Base-by-base conservation (phyloP, 2,888 invertebrate species). In the Oscheius sp. region DNA sequence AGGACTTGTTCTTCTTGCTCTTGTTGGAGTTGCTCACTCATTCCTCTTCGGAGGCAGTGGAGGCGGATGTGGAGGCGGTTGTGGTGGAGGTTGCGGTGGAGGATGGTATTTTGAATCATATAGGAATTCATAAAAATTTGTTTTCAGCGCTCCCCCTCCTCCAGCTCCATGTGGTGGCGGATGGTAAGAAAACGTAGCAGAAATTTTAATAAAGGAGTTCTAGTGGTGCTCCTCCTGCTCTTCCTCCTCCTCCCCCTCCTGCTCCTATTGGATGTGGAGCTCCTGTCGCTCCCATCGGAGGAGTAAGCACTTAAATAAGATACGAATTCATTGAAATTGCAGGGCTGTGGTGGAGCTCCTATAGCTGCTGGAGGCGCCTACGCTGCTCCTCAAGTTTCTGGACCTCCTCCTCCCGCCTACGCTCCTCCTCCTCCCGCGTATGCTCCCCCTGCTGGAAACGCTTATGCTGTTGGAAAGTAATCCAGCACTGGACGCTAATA, bases 391-490 rank as follows among this genome's bases (percentile, higher is more conserved):
- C 37, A 13, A 10, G 37, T 33, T 65, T 10, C 48, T 32, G 50
- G 65, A 11, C 29, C 55, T 68, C 35, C 68, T 68, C 68, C 68
- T 32, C 53, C 53, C n/a, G 13, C 53, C 29, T 9, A 11, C 37
- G 55, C 68, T n/a, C 55, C 55, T 55, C 68, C 68, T 29, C 68
- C 53, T 37, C 68, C 68, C 10, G 53, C 68, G 9, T 68, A 53
- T 37, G 68, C 68, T 55, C 68, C 68, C 32, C 68, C 68, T 11
- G 55, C 68, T 37, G 68, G 68, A 33, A 68, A 68, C 37, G 68
- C 68, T 68, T 68, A 68, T 29, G 13, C 68, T 29, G 68, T 68
- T 37, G 68, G 68, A 68, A 68, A 68, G 68, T 68, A 68, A 53
- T 5, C 1, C 59, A 4, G 2, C 1, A 2, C 32, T 2, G 37